phyloP scores from a whole-genome alignment of 2,797 vertebrate species.

The Hephaestus fuliginosus region DNA sequence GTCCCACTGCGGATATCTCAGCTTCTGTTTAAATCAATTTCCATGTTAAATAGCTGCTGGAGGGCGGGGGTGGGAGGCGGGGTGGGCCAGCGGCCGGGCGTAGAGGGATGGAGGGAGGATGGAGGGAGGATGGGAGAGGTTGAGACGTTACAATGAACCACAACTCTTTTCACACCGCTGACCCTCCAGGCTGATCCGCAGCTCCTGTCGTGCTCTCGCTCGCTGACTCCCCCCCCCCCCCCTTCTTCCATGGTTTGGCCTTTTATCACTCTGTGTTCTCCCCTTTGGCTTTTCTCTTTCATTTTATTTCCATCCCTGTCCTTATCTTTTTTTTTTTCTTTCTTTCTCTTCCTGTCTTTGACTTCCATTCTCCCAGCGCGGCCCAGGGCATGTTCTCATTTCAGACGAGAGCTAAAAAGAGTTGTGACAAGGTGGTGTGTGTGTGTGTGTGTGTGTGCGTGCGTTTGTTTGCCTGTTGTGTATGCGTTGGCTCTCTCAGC shows the following conservation, averaged over 20 bases:
- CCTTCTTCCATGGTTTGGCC: constrained; percentile 51
- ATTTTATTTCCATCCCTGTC: constrained; percentile 67
- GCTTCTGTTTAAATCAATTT: constrained; percentile 86
- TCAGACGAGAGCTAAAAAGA: constrained; percentile 75
- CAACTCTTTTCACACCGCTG: constrained; percentile 66
- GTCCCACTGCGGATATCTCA: constrained; percentile 79
- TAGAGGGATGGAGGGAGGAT: background rate
- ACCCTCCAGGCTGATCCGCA: constrained; percentile 71
- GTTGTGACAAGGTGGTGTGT: constrained; percentile 69
- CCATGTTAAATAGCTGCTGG: constrained; percentile 83
- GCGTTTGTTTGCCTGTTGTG: background rate
- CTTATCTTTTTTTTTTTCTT: constrained; percentile 30
- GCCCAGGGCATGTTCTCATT: constrained; percentile 80
- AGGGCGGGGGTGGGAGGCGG: constrained; percentile 53
- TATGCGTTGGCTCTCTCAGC: constrained; percentile 13
- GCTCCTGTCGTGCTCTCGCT: constrained; percentile 44
- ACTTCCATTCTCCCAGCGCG: constrained; percentile 67
- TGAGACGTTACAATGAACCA: constrained; percentile 67
- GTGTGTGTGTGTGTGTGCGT: constrained; percentile 27
- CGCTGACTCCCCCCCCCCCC: background rate
- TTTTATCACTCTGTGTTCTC: constrained; percentile 74
- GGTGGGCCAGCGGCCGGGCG: background rate
- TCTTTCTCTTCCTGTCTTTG: constrained; percentile 58
- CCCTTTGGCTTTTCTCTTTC: constrained; percentile 75
- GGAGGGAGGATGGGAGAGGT: constrained; percentile 44